These are phyloP conservation scores for Zaprionus obscuricornis DNA, from an alignment of 2,888 invertebrate species.

Conservation along the genomic window DNA sequence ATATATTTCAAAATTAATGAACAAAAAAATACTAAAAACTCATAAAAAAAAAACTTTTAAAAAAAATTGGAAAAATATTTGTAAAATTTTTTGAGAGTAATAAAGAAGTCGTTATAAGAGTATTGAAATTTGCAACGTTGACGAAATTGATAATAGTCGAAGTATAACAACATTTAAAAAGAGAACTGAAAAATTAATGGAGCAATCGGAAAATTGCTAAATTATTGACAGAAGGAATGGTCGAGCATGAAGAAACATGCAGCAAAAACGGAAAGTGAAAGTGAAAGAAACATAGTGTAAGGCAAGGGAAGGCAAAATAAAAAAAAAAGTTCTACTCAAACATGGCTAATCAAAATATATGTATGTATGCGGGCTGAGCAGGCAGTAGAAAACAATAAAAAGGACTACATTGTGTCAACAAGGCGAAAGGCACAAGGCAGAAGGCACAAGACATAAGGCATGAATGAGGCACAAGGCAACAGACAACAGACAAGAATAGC, in stretches of 20 bases:
- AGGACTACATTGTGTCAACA: constrained; percentile 45
- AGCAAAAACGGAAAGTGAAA: constrained; percentile 1
- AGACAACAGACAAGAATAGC: no score
- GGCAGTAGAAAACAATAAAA: constrained; percentile 38
- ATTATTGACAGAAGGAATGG: constrained; percentile 53
- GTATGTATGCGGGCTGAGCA: constrained; percentile 17
- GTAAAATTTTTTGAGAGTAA: no score
- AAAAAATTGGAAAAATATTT: no score
- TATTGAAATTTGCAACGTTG: no score
- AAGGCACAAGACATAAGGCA: no score
- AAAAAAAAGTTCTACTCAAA: constrained; percentile 21
- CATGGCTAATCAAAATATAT: constrained; percentile 66
- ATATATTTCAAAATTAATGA: no score
- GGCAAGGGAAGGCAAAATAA: not conserved
- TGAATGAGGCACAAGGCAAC: no score
- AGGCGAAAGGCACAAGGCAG: constrained; percentile 10
- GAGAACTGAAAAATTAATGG: constrained; percentile 57
- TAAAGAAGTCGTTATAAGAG: no score
- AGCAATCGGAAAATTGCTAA: constrained; percentile 67
- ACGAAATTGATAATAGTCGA: no score
- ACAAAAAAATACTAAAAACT: no score
- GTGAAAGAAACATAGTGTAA: constrained; percentile 13
- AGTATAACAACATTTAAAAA: constrained; percentile 39
- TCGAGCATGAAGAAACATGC: no score
- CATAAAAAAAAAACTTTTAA: no score